Conservation (phyloP, 2,888 invertebrate genomes). For the Sesia apiformis region DNA sequence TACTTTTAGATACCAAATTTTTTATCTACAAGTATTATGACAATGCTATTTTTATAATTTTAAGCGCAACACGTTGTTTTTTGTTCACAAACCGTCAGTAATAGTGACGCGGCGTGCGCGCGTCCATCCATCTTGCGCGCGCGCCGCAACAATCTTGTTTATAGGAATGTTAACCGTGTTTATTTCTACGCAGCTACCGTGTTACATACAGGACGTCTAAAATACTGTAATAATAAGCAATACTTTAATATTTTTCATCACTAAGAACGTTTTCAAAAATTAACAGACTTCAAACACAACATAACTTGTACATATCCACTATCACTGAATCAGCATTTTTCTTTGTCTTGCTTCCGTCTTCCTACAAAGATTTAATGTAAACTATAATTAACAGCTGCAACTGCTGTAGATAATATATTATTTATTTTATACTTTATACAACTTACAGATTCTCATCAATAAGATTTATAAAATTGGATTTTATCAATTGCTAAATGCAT, state of each 20-base stretch:
- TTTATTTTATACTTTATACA: no score
- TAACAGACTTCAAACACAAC: not conserved
- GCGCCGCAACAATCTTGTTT: constrained; percentile 64
- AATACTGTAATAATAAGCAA: not conserved
- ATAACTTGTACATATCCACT: no score
- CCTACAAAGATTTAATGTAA: no score
- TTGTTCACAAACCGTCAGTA: constrained; percentile 55
- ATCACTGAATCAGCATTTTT: no score
- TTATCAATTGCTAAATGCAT: no score
- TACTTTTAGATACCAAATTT: not conserved
- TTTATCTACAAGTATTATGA: not conserved
- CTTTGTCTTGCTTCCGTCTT: no score
- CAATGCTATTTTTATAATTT: not conserved
- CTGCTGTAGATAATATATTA: no score
- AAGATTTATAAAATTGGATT: no score
- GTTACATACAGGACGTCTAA: constrained; percentile 27
- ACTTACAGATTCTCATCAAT: no score
- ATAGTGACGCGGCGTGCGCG: constrained; percentile 32
- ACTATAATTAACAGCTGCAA: no score
- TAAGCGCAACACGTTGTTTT: constrained; percentile 13
- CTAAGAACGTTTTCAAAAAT: not conserved
- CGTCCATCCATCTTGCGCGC: constrained; percentile 49
- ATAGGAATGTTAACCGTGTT: constrained; percentile 66
- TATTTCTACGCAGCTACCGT: constrained; percentile 45
- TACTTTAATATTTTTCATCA: not conserved